Base-by-base conservation (phyloP, 2,888 invertebrate genomes). In the Sabatieria punctata region DNA sequence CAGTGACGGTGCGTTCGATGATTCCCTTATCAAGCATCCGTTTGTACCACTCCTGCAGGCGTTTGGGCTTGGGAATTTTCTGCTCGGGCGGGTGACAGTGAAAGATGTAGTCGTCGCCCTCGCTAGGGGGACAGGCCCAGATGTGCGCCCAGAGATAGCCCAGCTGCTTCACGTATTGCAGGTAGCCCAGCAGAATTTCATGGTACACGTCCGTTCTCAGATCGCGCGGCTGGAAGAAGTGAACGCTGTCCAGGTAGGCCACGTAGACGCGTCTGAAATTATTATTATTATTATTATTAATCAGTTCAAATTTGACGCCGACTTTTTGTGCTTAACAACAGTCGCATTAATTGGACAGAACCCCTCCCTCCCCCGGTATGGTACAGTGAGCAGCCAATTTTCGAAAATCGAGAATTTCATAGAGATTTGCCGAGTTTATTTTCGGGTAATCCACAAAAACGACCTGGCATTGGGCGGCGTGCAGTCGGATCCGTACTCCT, bases 111-210 rank as follows among this genome's bases (percentile, higher is more conserved):
- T 99, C 97, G 69, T 99, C 97, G 45, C 97, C 97, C 74, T 99
- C 97, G 37, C 91, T 91, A 1, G 97, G 97, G 50, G 97, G 97
- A 72, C 97, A 99, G n/a, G 97, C 97, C 97, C 97, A 99, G 60
- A 99, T 99, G 67, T 99, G 97, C 51, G 95, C 97, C 89, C 93
- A 93, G 15, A 91, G 88, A 68, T 91, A 75, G 68, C 97, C 97
- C 62, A 97, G 72, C 67, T 85, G 85, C 67, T 95, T 95, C 48
- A 86, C 93, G 71, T 97, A 97, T 69, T 97, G 93, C 71, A 97
- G 77, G 70, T 99, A 97, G 47, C 95, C 95, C 57, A 99, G 77
- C 61, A 99, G 75, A 66, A 99, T 95, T 73, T 99, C 97, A 71
- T 99, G 95, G 69, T 99, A 99, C 38, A 99, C 97, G 47, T 88